phyloP scores from a whole-genome alignment of 2,888 invertebrate genomes.

The Ctenicera cuprea region DNA sequence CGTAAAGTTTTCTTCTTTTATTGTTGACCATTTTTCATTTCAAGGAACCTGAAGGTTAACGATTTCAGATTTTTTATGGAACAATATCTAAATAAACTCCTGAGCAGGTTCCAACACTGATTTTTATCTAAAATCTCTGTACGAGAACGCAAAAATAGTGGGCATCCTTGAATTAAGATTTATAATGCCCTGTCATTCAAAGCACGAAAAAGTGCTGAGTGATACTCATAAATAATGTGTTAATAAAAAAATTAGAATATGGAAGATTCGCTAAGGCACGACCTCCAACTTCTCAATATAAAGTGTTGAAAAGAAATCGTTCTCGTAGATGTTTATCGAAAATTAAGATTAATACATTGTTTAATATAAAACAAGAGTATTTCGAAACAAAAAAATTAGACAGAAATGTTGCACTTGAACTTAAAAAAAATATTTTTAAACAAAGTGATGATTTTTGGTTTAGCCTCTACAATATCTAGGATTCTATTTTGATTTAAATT shows the following conservation, averaged over 20 bases:
- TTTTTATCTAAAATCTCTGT: slow-evolving; percentile 49
- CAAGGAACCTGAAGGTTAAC: slow-evolving; percentile 48
- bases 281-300: neutral
- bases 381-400: no score
- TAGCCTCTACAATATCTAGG: no score
- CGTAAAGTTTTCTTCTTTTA: no score
- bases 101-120: slow-evolving; percentile 50
- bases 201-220: slow-evolving; percentile 40
- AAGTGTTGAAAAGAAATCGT: slow-evolving; percentile 6
- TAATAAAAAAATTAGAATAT: slow-evolving; percentile 36
- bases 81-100: slow-evolving; percentile 51
- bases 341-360: no score
- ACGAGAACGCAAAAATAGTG: slow-evolving; percentile 49
- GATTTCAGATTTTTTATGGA: slow-evolving; percentile 46
- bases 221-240: slow-evolving; percentile 38
- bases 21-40: slow-evolving; percentile 35
- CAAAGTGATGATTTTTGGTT: no score
- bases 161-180: slow-evolving; percentile 52
- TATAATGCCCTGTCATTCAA: slow-evolving; percentile 46
- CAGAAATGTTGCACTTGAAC: no score
- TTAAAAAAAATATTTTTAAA: no score
- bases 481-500: no score
- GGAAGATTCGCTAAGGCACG: slow-evolving; percentile 21
- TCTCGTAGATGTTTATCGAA: neutral
- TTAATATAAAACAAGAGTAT: no score